Conservation (phyloP, 2,888 invertebrate species). For the Sepiola atlantica region DNA sequence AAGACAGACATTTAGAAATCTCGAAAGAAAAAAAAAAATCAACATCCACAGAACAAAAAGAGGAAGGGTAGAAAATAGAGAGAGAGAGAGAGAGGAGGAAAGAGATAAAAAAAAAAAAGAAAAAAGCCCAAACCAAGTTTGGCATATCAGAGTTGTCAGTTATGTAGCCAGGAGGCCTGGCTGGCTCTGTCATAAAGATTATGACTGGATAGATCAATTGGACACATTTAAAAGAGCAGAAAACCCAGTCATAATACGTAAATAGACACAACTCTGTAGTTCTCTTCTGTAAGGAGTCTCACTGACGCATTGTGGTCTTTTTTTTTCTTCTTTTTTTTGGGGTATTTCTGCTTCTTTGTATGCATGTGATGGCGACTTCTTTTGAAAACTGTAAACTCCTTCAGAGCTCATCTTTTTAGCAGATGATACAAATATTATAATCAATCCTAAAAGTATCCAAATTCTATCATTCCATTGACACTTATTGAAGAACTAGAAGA, state of each 20-base stretch:
- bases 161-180: background rate
- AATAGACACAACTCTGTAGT: slow-evolving; percentile 6
- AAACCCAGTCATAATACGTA: background rate
- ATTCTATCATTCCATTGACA: background rate
- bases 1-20: background rate
- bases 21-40: background rate
- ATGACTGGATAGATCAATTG: slow-evolving; percentile 2
- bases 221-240: background rate
- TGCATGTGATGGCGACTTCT: background rate
- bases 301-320: background rate
- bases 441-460: background rate
- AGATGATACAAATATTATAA: background rate
- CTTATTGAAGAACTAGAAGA: background rate
- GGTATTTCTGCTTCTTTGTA: too few relatives aligned
- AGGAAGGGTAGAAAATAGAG: background rate
- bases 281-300: background rate
- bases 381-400: background rate
- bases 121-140: background rate
- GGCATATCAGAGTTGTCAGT: slow-evolving; percentile 13
- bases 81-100: background rate
- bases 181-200: slow-evolving; percentile 13
- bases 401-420: background rate
- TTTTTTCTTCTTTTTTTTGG: background rate
- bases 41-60: background rate
- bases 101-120: background rate